These are phyloP conservation scores for Paguma larvata DNA, from an alignment of 2,797 vertebrate species.

Conservation along the genomic window DNA sequence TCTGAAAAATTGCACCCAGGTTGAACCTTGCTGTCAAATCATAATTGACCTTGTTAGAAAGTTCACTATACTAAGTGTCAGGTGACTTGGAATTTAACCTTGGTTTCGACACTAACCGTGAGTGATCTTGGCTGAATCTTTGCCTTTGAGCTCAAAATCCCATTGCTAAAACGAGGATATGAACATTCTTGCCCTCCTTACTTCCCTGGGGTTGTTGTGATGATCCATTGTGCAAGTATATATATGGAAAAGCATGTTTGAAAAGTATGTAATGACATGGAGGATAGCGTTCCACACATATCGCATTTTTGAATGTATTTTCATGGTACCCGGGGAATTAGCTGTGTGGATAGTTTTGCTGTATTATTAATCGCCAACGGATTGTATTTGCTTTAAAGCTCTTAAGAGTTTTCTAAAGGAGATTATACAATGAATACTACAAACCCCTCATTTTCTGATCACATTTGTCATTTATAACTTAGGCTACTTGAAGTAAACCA, in stretches of 20 bases:
- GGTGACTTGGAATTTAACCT: background rate
- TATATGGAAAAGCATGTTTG: background rate
- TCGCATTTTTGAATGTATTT: background rate
- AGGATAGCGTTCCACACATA: background rate
- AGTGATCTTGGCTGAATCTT: background rate
- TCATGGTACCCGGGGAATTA: background rate
- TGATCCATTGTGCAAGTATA: background rate
- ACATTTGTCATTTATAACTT: background rate
- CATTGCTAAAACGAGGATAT: background rate
- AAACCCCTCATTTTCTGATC: background rate
- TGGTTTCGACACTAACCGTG: background rate
- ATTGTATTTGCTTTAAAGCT: background rate
- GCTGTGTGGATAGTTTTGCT: background rate
- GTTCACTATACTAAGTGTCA: background rate
- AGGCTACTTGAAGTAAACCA: background rate
- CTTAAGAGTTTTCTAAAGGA: background rate
- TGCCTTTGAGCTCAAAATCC: background rate
- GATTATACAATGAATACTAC: background rate
- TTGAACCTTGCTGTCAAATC: background rate
- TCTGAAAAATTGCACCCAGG: background rate
- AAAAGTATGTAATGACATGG: background rate
- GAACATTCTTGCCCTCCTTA: background rate
- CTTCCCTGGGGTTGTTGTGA: background rate
- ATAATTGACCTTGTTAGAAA: slow-evolving; percentile 1
- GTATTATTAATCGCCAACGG: background rate